Evolutionary conservation across 2,888 invertebrate genomes (phyloP).

Genomic region (Mesochorus sp.): DNA sequence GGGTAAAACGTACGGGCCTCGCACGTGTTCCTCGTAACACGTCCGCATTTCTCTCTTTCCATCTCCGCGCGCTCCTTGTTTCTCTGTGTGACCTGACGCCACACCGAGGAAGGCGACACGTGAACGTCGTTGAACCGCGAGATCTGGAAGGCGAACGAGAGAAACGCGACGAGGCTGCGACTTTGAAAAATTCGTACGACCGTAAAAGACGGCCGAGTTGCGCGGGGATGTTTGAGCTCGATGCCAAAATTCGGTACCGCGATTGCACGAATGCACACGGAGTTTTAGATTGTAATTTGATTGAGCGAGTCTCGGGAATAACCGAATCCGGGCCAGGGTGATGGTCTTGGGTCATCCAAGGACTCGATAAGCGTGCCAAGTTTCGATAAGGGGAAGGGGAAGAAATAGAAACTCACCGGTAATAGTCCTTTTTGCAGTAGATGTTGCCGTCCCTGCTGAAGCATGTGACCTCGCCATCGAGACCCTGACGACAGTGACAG

Average conservation of each 20-base stretch:
- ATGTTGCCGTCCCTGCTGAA: conserved; percentile 96
- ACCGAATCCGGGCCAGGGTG: not conserved
- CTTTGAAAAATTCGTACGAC: conserved; percentile 62
- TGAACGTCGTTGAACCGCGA: conserved; percentile 63
- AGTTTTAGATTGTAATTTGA: no score
- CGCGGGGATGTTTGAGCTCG: conserved; percentile 38
- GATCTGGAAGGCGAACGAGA: conserved; percentile 61
- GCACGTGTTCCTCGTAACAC: conserved; percentile 64
- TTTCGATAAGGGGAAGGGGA: no score
- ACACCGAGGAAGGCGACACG: conserved; percentile 43
- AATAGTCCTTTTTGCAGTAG: conserved; percentile 98
- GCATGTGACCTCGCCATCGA: conserved; percentile 96
- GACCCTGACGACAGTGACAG: conserved; percentile 93
- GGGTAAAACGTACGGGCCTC: conserved; percentile 49
- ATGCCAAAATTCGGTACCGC: not conserved
- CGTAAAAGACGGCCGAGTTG: conserved; percentile 23
- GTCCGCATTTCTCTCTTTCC: conserved; percentile 54
- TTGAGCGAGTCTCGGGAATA: not conserved
- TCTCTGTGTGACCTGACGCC: conserved; percentile 33
- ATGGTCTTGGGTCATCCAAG: not conserved
- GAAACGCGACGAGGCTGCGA: conserved; percentile 62
- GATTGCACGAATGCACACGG: not conserved
- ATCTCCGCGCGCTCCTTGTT: conserved; percentile 28
- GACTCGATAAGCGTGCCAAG: no score
- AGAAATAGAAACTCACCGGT: conserved; percentile 88